A percentile compares a stretch with the other conserved stretches of the same genome.
These are phyloP conservation scores for Megamerina dolium DNA, from an alignment of 2,888 invertebrate genomes.

Conservation along the genomic window DNA sequence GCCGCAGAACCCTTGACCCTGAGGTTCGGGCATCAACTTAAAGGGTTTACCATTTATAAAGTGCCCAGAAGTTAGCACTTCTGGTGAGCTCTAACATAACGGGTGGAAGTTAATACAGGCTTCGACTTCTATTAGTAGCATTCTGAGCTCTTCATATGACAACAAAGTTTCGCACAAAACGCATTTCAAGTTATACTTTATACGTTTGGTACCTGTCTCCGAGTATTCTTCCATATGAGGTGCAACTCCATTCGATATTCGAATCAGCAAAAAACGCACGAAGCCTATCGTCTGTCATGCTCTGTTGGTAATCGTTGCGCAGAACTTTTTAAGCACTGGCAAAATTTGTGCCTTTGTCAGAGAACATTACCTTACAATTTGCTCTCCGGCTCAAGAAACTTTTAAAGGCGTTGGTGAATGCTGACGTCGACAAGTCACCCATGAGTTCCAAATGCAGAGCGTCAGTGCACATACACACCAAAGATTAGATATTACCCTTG, in stretches of 20 bases:
- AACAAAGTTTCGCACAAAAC: not conserved
- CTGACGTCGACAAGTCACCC: conserved; percentile 7
- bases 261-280: conserved; percentile 4
- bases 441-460: conserved; percentile 18
- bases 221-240: conserved; percentile 15
- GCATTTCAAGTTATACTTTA: conserved; percentile 12
- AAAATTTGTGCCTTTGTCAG: conserved; percentile 13
- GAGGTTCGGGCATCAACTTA: conserved; percentile 7
- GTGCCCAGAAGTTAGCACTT: conserved; percentile 6
- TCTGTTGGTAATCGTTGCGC: not conserved
- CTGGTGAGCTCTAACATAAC: not conserved
- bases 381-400: conserved; percentile 15
- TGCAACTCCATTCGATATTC: conserved; percentile 3
- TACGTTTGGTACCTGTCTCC: conserved; percentile 8
- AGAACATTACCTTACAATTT: conserved; percentile 9
- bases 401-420: conserved; percentile 12
- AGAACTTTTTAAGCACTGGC: conserved; percentile 8
- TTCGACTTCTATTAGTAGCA: no score
- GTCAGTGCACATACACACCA: conserved; percentile 12
- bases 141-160: no score
- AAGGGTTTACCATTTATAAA: conserved; percentile 5
- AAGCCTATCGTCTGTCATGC: conserved; percentile 1
- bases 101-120: conserved; percentile 6
- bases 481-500: conserved; percentile 7
- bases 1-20: conserved; percentile 7